A percentile compares a stretch with the other conserved stretches of the same genome.
Evolutionary conservation across 2,113 vertebrate species (phyloP).

Genomic region (Poeciliopsis prolifica): DNA sequence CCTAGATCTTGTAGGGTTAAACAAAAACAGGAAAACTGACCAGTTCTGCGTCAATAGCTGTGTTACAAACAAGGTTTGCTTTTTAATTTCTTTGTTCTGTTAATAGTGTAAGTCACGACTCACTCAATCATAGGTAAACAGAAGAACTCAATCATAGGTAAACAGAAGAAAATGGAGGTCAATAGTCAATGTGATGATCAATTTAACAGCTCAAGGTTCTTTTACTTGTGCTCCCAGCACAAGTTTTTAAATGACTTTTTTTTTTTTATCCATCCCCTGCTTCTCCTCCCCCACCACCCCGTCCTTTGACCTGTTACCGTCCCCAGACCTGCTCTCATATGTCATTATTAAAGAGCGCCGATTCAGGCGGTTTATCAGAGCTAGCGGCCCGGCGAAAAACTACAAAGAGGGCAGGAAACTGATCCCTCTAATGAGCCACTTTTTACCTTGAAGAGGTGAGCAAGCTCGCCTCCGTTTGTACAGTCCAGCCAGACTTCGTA

Average conservation of each 20-base stretch:
- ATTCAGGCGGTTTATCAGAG: slow-evolving; percentile 49
- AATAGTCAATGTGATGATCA: slow-evolving; percentile 29
- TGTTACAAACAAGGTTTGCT: slow-evolving; percentile 4
- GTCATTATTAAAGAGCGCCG: slow-evolving; percentile 64
- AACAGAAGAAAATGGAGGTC: slow-evolving; percentile 39
- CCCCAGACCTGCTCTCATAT: slow-evolving; percentile 50
- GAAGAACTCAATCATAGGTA: too few relatives aligned
- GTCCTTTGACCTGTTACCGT: slow-evolving; percentile 53
- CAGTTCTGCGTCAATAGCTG: not conserved
- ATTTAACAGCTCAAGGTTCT: slow-evolving; percentile 33
- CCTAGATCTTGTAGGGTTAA: too few relatives aligned
- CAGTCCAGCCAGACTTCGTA: slow-evolving; percentile 24
- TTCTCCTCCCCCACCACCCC: slow-evolving; percentile 20
- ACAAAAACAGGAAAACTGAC: not conserved
- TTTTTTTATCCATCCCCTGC: slow-evolving; percentile 29
- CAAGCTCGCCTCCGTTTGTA: slow-evolving; percentile 38
- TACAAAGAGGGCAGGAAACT: slow-evolving; percentile 54
- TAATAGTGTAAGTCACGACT: slow-evolving; percentile 24
- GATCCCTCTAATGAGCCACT: slow-evolving; percentile 57
- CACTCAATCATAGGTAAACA: slow-evolving; percentile 40
- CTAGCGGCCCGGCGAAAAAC: slow-evolving; percentile 51
- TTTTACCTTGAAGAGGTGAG: slow-evolving; percentile 65
- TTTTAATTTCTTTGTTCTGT: slow-evolving; percentile 6
- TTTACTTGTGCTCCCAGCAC: slow-evolving; percentile 33
- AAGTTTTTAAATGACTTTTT: slow-evolving; percentile 35